These are phyloP conservation scores for Amphipoea lucens DNA, from an alignment of 2,888 invertebrate species.

Conservation along the genomic window DNA sequence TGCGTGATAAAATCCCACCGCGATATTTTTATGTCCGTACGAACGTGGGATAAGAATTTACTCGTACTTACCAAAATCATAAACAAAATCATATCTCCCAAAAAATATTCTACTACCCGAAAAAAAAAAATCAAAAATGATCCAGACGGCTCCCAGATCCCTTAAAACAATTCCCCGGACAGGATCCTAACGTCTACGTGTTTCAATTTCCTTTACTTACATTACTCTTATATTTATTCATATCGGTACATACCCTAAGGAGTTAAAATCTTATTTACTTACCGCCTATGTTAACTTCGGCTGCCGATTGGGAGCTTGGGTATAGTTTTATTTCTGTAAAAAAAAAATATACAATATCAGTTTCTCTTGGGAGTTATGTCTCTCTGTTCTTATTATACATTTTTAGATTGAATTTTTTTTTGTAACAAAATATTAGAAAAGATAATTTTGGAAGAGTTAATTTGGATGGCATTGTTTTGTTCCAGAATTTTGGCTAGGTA, in stretches of 20 bases:
- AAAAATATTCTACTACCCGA: not conserved
- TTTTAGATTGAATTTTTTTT: constrained; percentile 33
- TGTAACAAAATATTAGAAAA: not conserved
- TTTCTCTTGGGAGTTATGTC: constrained; percentile 30
- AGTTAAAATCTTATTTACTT: constrained; percentile 69
- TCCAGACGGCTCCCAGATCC: constrained; percentile 12
- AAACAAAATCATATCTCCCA: constrained; percentile 14
- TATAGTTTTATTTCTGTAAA: constrained; percentile 81
- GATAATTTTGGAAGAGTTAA: not conserved
- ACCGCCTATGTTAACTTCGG: constrained; percentile 75
- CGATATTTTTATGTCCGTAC: not conserved
- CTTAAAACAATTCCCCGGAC: constrained; percentile 57
- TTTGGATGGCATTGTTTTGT: not conserved
- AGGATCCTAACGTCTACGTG: constrained; percentile 56
- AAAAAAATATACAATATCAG: constrained; percentile 52
- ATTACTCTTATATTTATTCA: constrained; percentile 66
- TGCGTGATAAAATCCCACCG: not conserved
- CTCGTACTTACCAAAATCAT: not conserved
- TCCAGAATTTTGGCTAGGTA: not conserved
- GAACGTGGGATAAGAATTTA: not conserved
- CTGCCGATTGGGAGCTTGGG: constrained; percentile 76
- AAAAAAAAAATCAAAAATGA: constrained; percentile 24
- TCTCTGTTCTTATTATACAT: constrained; percentile 21
- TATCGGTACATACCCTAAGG: constrained; percentile 65
- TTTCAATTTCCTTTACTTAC: constrained; percentile 61